These are phyloP conservation scores for Petrocephalus zakoni DNA, from an alignment of 2,113 vertebrate species.

Conservation along the genomic window DNA sequence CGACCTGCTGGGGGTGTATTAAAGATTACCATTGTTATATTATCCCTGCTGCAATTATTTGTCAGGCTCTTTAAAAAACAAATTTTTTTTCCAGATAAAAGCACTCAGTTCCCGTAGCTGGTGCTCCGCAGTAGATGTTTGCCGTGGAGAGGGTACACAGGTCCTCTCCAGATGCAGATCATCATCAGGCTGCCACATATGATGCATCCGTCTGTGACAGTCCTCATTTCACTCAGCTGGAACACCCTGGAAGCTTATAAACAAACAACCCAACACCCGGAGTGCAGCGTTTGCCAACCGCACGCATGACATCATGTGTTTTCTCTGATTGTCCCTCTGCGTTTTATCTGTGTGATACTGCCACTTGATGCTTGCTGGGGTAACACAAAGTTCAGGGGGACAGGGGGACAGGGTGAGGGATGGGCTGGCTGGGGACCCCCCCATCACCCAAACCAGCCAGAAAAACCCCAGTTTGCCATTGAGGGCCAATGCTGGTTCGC, in stretches of 20 bases:
- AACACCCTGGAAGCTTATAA: background rate
- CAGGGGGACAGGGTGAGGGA: background rate
- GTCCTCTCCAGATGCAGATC: background rate
- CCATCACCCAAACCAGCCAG: background rate
- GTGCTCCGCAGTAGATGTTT: background rate
- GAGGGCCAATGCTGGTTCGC: background rate
- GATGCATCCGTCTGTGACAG: background rate
- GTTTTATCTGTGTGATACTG: background rate
- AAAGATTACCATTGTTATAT: background rate
- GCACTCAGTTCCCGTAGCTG: background rate
- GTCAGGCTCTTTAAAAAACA: background rate
- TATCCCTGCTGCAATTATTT: background rate
- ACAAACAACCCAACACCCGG: background rate
- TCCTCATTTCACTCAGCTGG: background rate
- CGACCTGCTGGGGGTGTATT: background rate
- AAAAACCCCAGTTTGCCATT: background rate
- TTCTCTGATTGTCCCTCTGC: background rate
- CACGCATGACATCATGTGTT: background rate
- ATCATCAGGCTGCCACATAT: background rate
- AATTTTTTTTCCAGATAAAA: background rate
- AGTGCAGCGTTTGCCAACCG: background rate
- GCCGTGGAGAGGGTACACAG: background rate
- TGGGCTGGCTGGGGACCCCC: background rate
- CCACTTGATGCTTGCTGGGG: background rate
- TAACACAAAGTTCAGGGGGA: background rate